Evolutionary conservation across 2,888 invertebrate genomes (phyloP).

Genomic region (Cantharis flavilabris): DNA sequence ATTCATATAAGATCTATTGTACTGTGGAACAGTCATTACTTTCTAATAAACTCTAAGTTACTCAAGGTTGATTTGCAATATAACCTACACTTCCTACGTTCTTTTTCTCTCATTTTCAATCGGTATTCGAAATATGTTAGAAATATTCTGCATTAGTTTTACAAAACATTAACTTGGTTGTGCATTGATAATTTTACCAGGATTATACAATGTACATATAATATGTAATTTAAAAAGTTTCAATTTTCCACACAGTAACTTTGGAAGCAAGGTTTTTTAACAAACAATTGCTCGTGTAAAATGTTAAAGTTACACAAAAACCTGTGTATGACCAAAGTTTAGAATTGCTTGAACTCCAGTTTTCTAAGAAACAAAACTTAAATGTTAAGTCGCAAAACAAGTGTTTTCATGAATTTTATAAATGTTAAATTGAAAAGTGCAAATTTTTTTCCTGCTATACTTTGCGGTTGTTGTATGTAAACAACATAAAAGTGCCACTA

Average conservation of each 20-base stretch:
- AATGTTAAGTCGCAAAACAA: background rate
- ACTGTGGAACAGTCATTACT: constrained; percentile 24
- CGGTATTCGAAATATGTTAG: constrained; percentile 4
- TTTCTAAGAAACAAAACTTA: background rate
- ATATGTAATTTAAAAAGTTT: background rate
- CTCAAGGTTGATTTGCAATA: constrained; percentile 23
- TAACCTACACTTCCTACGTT: constrained; percentile 14
- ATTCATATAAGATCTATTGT: constrained; percentile 7
- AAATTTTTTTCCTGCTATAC: background rate
- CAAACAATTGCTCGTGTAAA: background rate
- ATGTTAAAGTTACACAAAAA: background rate
- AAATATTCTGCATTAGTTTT: constrained; percentile 5
- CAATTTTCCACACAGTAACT: background rate
- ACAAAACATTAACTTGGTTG: constrained; percentile 4
- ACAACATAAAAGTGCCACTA: background rate
- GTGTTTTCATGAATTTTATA: background rate
- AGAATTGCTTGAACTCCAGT: background rate
- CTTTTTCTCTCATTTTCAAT: background rate
- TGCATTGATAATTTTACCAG: background rate
- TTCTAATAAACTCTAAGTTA: constrained; percentile 17
- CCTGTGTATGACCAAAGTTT: background rate
- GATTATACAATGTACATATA: background rate
- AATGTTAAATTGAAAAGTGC: background rate
- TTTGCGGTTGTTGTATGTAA: background rate
- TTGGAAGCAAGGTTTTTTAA: background rate